These are phyloP conservation scores for Oryzias celebensis DNA, from an alignment of 2,113 vertebrate species.

Conservation along the genomic window DNA sequence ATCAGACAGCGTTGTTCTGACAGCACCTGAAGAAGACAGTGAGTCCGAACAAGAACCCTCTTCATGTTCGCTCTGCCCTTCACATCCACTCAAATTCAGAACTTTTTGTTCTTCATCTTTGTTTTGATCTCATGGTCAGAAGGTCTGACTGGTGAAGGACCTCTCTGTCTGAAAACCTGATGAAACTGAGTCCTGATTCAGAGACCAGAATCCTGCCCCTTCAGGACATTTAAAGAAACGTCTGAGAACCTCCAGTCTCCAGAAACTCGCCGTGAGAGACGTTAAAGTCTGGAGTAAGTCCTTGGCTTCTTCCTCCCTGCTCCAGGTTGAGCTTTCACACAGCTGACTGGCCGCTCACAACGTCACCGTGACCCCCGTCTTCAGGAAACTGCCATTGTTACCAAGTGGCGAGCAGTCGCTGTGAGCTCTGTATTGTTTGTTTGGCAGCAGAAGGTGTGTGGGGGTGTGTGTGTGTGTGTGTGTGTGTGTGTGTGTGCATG, in stretches of 20 bases:
- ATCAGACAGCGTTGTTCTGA: no score
- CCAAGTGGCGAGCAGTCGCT: slow-evolving; percentile 58
- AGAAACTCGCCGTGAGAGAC: slow-evolving; percentile 10
- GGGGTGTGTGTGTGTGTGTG: slow-evolving; percentile 20
- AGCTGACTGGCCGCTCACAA: slow-evolving; percentile 36
- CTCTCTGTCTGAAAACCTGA: no score
- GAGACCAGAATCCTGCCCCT: no score
- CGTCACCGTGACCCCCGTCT: slow-evolving; percentile 48
- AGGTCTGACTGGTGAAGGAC: no score
- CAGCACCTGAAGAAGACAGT: no score
- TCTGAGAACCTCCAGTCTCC: not conserved
- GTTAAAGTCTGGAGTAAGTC: slow-evolving; percentile 33
- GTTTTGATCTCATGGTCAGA: no score
- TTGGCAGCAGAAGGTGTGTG: slow-evolving; percentile 22
- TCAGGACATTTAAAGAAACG: no score
- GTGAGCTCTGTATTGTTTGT: slow-evolving; percentile 36
- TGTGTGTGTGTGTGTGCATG: slow-evolving; percentile 44
- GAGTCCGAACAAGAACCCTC: no score
- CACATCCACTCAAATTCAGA: no score
- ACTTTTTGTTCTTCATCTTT: no score
- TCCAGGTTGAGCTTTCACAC: slow-evolving; percentile 46
- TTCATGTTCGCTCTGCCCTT: no score
- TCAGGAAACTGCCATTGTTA: slow-evolving; percentile 92
- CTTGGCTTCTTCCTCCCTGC: slow-evolving; percentile 46
- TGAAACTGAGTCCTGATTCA: no score